A percentile compares a stretch with the other conserved stretches of the same genome.
phyloP scores from a whole-genome alignment of 1,140 invertebrate genomes.

The Drosophila ogumai region DNA sequence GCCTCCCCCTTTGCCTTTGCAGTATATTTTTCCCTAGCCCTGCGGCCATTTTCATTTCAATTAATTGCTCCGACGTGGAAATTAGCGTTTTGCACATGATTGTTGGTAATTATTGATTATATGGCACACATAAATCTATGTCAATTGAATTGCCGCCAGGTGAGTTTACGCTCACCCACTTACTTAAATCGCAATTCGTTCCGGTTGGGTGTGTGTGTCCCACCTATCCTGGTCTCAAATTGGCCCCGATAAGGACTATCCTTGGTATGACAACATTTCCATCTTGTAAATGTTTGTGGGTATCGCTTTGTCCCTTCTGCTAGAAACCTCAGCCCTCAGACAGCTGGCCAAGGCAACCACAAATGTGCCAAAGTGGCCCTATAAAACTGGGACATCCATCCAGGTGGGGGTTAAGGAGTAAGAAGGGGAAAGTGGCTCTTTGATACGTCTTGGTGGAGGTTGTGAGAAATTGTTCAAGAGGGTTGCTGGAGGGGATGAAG shows the following conservation, averaged over 20 bases:
- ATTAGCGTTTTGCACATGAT: conserved; percentile 63
- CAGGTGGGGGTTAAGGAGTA: conserved; percentile 2
- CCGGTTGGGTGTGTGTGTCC: conserved; percentile 4
- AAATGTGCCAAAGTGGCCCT: conserved; percentile 49
- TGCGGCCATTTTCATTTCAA: conserved; percentile 55
- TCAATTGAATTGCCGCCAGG: conserved; percentile 40
- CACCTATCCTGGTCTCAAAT: conserved; percentile 21
- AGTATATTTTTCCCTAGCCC: conserved; percentile 15
- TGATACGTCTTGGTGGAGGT: conserved; percentile 15
- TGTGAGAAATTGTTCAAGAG: conserved; percentile 15
- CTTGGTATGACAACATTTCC: conserved; percentile 28
- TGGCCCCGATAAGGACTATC: conserved; percentile 4
- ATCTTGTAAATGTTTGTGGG: conserved; percentile 43
- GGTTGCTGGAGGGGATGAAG: no score
- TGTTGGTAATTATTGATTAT: conserved; percentile 66
- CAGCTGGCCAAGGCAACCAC: conserved; percentile 25
- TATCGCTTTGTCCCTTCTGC: conserved; percentile 16
- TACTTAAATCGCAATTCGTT: conserved; percentile 36
- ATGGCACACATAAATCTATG: conserved; percentile 59
- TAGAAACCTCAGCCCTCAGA: conserved; percentile 13
- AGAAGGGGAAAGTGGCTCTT: conserved; percentile 25
- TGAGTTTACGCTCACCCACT: conserved; percentile 10
- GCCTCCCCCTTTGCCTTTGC: neutral
- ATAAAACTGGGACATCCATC: conserved; percentile 16
- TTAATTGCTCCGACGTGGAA: conserved; percentile 67